Evolutionary conservation across 2,113 vertebrate species (phyloP).

Genomic region (Monarcha castaneiventris): DNA sequence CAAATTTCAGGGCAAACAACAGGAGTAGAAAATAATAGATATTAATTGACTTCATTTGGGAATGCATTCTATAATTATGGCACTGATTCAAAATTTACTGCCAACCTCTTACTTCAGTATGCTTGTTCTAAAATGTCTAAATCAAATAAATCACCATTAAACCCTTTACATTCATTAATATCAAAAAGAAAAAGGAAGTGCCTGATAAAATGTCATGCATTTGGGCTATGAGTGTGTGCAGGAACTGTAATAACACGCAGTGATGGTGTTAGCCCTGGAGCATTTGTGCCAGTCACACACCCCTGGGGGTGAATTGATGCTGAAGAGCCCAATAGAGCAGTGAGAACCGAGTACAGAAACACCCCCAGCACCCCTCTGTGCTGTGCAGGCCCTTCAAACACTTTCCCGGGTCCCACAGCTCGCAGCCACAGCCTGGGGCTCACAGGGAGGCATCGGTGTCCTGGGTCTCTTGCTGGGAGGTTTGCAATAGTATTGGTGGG

Average conservation of each 20-base stretch:
- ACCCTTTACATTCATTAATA: neutral
- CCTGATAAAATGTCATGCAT: neutral
- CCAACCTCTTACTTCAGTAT: neutral
- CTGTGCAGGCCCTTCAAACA: accelerated
- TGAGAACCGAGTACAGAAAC: neutral
- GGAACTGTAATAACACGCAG: neutral
- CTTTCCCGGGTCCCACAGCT: neutral
- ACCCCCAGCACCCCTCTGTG: neutral
- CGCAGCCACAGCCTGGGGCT: neutral
- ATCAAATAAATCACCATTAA: neutral
- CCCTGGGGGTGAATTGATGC: neutral
- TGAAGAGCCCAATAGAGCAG: neutral
- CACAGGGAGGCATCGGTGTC: neutral
- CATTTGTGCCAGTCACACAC: neutral
- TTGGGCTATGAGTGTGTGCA: neutral
- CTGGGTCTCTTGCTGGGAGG: neutral
- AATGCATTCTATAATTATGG: neutral
- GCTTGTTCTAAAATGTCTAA: neutral
- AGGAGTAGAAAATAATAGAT: neutral
- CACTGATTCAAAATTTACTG: neutral
- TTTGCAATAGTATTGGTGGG: neutral
- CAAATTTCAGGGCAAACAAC: neutral
- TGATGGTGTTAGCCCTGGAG: neutral
- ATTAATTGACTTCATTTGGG: neutral
- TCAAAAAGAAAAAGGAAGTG: neutral